A percentile compares a stretch with the other conserved stretches of the same genome.
phyloP scores from a whole-genome alignment of 1,140 invertebrate genomes.

The Drosophila persimilis region DNA sequence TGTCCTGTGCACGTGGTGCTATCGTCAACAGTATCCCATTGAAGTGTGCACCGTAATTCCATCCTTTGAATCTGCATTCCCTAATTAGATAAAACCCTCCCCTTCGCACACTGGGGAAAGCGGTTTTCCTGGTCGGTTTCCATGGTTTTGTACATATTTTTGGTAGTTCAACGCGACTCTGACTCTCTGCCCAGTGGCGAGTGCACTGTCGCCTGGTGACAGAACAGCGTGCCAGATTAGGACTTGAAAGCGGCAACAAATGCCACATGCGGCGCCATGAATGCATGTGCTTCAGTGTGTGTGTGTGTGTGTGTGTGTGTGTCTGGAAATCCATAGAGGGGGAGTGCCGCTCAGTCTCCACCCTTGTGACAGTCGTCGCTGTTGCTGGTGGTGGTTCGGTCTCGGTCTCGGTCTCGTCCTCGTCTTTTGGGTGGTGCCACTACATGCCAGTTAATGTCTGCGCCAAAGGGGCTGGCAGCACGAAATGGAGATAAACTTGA shows the following conservation, averaged over 20 bases:
- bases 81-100: conserved; percentile 40
- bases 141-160: conserved; percentile 38
- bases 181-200: not conserved
- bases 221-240: conserved; percentile 27
- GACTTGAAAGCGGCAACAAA: conserved; percentile 19
- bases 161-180: conserved; percentile 20
- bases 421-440: conserved; percentile 27
- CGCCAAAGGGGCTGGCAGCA: conserved; percentile 11
- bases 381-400: conserved; percentile 35
- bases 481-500: conserved; percentile 43
- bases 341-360: conserved; percentile 4
- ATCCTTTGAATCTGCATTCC: conserved; percentile 27
- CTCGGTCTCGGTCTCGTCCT: conserved; percentile 1
- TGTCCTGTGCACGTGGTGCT: not conserved
- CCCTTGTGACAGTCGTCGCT: conserved; percentile 33
- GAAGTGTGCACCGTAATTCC: conserved; percentile 26
- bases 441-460: conserved; percentile 44
- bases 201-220: conserved; percentile 33
- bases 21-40: conserved; percentile 5
- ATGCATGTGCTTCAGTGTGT: conserved; percentile 9
- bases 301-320: conserved; percentile 27
- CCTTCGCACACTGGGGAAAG: too few relatives aligned
- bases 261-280: conserved; percentile 29
- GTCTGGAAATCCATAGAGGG: not conserved
- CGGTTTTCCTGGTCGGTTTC: conserved; percentile 20